Evolutionary conservation across 2,113 vertebrate genomes (phyloP).

Genomic region (Otus sunia): DNA sequence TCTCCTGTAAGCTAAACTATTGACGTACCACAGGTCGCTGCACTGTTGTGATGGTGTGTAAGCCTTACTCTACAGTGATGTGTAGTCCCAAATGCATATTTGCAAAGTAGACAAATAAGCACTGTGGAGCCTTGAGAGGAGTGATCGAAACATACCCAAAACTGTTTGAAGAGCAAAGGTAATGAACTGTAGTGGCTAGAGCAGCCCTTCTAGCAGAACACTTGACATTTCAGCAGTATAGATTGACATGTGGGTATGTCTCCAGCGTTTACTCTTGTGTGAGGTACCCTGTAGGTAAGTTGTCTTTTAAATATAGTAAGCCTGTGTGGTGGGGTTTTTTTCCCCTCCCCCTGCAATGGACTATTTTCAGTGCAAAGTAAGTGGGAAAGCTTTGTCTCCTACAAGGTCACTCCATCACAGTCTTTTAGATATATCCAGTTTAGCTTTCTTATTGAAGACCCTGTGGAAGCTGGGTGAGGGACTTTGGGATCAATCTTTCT

Average conservation of each 20-base stretch:
- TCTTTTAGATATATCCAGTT: not conserved
- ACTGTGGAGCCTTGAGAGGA: not conserved
- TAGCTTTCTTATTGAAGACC: not conserved
- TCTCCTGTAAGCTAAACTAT: not conserved
- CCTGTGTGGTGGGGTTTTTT: not conserved
- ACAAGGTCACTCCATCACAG: not conserved
- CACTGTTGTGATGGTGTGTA: not conserved
- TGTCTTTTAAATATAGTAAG: conserved; percentile 1
- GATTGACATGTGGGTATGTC: not conserved
- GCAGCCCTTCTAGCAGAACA: not conserved
- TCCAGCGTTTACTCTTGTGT: not conserved
- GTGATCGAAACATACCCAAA: accelerated
- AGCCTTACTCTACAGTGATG: not conserved
- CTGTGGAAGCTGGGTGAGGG: not conserved
- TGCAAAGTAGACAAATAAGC: not conserved
- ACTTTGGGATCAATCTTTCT: not conserved
- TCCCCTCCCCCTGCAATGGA: accelerated
- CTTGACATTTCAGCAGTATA: not conserved
- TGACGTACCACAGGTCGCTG: not conserved
- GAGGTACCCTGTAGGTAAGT: not conserved
- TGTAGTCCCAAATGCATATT: not conserved
- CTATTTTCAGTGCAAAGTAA: not conserved
- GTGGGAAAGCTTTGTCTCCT: not conserved
- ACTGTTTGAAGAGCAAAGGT: not conserved
- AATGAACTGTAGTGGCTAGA: not conserved